Evolutionary conservation across 2,888 invertebrate genomes (phyloP).

Genomic region (Aphidius colemani): DNA sequence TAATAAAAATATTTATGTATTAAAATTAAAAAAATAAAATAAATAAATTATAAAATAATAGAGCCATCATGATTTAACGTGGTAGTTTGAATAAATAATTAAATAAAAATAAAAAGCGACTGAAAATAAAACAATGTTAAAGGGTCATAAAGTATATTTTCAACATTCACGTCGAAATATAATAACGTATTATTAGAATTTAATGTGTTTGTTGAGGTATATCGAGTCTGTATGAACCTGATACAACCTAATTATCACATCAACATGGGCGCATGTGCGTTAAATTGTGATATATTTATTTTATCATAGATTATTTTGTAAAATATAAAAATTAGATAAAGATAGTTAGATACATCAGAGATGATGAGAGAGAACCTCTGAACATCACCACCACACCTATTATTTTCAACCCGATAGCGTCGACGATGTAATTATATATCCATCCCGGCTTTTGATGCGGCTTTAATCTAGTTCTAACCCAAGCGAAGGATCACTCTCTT

Average conservation of each 20-base stretch:
- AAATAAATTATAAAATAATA: not conserved
- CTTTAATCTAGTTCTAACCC: constrained; percentile 46
- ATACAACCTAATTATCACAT: constrained; percentile 56
- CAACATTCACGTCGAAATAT: constrained; percentile 43
- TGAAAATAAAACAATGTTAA: constrained; percentile 30
- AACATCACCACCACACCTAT: constrained; percentile 48
- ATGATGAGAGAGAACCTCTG: not conserved
- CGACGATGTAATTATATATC: constrained; percentile 53
- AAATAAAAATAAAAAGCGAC: constrained; percentile 30
- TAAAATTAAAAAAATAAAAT: too few relatives aligned
- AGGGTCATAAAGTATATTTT: constrained; percentile 27
- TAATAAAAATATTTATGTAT: too few relatives aligned
- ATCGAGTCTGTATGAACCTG: constrained; percentile 47
- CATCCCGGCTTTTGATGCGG: constrained; percentile 54
- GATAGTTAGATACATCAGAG: not conserved
- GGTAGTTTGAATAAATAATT: constrained; percentile 29
- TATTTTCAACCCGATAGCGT: constrained; percentile 54
- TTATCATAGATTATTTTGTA: not conserved
- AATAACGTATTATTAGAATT: constrained; percentile 52
- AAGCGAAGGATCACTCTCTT: constrained; percentile 16
- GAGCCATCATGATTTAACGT: constrained; percentile 7
- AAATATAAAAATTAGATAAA: not conserved
- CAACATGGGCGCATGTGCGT: constrained; percentile 34
- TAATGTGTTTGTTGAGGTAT: constrained; percentile 47
- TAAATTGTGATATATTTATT: too few relatives aligned